Conservation (phyloP, 1,140 invertebrate genomes). For the Cardiocondyla obscurior region DNA sequence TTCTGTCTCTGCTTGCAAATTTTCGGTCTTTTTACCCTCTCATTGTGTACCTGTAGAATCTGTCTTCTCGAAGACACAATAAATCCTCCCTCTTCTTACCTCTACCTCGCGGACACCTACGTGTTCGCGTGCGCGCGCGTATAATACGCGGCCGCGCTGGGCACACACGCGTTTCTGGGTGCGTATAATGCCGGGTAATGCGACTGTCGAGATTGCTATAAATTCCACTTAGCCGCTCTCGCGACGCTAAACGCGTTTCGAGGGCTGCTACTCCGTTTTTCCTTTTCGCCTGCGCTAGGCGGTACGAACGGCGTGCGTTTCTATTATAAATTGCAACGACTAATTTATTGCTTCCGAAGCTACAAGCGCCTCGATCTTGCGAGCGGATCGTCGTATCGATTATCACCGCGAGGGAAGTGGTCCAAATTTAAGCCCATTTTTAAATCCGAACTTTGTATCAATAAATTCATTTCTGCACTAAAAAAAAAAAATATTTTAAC, state of each 20-base stretch:
- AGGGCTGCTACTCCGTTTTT: conserved; percentile 32
- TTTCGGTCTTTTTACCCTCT: background rate
- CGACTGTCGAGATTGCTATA: conserved; percentile 68
- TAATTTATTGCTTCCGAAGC: conserved; percentile 23
- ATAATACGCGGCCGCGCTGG: conserved; percentile 17
- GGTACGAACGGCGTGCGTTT: background rate
- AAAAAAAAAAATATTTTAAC: too few species aligned
- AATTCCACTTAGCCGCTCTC: conserved; percentile 70
- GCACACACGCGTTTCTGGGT: conserved; percentile 9
- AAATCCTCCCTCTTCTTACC: conserved; percentile 30
- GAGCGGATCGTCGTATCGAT: conserved; percentile 6
- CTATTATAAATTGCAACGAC: conserved; percentile 35
- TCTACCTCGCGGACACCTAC: conserved; percentile 42
- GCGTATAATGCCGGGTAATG: conserved; percentile 58
- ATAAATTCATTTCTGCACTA: too few species aligned
- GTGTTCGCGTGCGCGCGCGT: conserved; percentile 1
- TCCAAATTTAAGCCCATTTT: background rate
- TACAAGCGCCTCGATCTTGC: background rate
- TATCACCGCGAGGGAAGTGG: background rate
- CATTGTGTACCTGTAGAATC: conserved; percentile 10
- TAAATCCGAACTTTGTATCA: background rate
- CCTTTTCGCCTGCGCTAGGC: background rate
- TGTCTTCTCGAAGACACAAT: conserved; percentile 32
- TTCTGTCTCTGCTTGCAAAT: background rate
- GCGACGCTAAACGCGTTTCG: conserved; percentile 59